A percentile compares a stretch with the other conserved stretches of the same genome.
Conservation (phyloP, 2,888 invertebrate genomes). For the Himalopsyche kuldschensis region DNA sequence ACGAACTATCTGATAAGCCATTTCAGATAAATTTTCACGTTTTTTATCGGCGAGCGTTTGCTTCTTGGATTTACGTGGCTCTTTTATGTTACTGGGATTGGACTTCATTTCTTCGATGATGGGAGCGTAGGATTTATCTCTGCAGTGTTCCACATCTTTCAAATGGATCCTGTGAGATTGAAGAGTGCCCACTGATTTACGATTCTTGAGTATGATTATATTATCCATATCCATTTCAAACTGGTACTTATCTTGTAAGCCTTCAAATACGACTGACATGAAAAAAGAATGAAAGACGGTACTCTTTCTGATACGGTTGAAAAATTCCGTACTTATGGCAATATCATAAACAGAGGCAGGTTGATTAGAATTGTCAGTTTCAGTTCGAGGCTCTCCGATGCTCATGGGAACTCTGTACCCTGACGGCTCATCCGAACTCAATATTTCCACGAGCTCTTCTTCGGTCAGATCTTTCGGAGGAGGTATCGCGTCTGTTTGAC, state of each 20-base stretch:
- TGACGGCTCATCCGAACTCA: slow-evolving; percentile 69
- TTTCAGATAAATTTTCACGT: slow-evolving; percentile 46
- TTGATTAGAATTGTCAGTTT: slow-evolving; percentile 75
- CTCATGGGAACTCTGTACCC: slow-evolving; percentile 87
- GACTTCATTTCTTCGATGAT: slow-evolving; percentile 64
- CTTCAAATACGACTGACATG: slow-evolving; percentile 78
- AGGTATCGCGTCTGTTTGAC: slow-evolving; percentile 76
- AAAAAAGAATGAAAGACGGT: slow-evolving; percentile 78
- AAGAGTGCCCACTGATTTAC: slow-evolving; percentile 72
- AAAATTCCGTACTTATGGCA: slow-evolving; percentile 78
- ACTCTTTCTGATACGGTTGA: slow-evolving; percentile 71
- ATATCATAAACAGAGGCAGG: slow-evolving; percentile 80
- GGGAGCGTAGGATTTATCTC: slow-evolving; percentile 46
- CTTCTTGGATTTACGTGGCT: slow-evolving; percentile 18
- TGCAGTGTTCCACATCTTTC: slow-evolving; percentile 61
- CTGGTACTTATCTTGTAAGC: slow-evolving; percentile 75
- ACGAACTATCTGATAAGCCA: slow-evolving; percentile 63
- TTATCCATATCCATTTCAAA: slow-evolving; percentile 67
- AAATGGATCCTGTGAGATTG: slow-evolving; percentile 76
- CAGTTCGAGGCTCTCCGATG: slow-evolving; percentile 78
- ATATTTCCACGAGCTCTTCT: slow-evolving; percentile 68
- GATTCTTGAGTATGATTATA: slow-evolving; percentile 70
- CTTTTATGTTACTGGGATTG: slow-evolving; percentile 30
- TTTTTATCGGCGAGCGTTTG: slow-evolving; percentile 34
- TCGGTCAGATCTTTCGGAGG: slow-evolving; percentile 71